phyloP scores from a whole-genome alignment of 2,113 vertebrate species.

The Cynoglossus semilaevis region DNA sequence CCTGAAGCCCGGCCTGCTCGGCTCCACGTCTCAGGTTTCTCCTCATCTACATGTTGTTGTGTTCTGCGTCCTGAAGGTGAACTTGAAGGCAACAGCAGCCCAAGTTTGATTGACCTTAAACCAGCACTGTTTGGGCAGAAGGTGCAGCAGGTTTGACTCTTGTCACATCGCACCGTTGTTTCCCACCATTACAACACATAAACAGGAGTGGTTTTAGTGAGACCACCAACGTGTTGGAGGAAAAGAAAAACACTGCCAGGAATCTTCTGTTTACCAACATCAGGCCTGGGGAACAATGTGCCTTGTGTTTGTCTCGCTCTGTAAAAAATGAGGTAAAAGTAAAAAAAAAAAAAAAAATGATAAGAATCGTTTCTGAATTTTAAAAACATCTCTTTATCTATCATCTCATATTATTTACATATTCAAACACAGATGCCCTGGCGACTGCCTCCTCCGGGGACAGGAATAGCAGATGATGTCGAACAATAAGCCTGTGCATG shows the following conservation, averaged over 20 bases:
- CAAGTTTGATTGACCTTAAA: neutral
- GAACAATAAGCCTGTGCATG: conserved; percentile 22
- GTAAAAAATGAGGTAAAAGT: conserved; percentile 7
- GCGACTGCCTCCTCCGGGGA: conserved; percentile 19
- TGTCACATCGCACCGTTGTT: neutral
- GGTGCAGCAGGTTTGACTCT: neutral
- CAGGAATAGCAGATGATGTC: conserved; percentile 50
- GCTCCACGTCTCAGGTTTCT: neutral
- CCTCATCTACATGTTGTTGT: neutral
- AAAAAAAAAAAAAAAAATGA: neutral
- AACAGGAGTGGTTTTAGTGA: neutral
- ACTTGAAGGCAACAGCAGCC: neutral
- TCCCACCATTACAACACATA: neutral
- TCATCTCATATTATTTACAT: conserved; percentile 1
- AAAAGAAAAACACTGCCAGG: neutral
- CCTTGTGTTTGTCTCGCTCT: conserved; percentile 17
- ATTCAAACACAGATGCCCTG: neutral
- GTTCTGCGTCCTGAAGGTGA: neutral
- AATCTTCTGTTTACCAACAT: conserved; percentile 24
- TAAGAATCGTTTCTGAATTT: neutral
- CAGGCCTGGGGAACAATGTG: conserved; percentile 6
- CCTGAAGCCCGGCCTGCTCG: neutral
- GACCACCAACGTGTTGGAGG: conserved; percentile 25
- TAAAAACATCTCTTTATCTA: neutral
- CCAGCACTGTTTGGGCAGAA: neutral